These are phyloP conservation scores for Elaphurus davidianus DNA, from an alignment of 2,113 vertebrate genomes.

Conservation along the genomic window DNA sequence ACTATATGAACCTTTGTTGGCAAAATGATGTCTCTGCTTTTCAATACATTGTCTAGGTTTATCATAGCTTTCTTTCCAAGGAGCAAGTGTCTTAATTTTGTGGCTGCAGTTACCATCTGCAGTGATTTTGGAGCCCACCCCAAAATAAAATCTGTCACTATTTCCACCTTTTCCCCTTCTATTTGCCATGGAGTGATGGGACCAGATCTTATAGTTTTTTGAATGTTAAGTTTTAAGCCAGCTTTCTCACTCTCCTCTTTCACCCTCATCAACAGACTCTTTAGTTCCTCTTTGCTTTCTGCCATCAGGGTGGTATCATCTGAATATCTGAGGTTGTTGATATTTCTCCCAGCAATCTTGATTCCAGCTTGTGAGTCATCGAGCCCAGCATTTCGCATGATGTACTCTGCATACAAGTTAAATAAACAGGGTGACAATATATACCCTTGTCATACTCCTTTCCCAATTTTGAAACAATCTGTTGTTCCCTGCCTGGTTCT, in stretches of 20 bases:
- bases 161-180: background rate
- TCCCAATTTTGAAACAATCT: background rate
- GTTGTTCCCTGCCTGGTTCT: background rate
- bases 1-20: background rate
- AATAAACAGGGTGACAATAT: background rate
- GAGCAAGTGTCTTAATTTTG: background rate
- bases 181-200: background rate
- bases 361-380: background rate
- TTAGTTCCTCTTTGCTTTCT: background rate
- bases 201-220: background rate
- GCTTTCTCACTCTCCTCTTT: background rate
- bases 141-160: background rate
- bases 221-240: background rate
- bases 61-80: background rate
- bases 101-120: background rate
- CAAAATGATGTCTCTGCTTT: background rate
- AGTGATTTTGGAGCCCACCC: background rate
- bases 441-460: background rate
- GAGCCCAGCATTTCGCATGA: accelerated
- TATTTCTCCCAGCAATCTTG: background rate
- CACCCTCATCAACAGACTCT: background rate
- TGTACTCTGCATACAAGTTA: background rate
- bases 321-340: background rate
- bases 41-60: background rate
- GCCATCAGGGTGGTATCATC: background rate